Evolutionary conservation across 2,888 invertebrate genomes (phyloP), one percentile per base, ranked within the genome.

Genomic region (Oxytorus armatus): DNA sequence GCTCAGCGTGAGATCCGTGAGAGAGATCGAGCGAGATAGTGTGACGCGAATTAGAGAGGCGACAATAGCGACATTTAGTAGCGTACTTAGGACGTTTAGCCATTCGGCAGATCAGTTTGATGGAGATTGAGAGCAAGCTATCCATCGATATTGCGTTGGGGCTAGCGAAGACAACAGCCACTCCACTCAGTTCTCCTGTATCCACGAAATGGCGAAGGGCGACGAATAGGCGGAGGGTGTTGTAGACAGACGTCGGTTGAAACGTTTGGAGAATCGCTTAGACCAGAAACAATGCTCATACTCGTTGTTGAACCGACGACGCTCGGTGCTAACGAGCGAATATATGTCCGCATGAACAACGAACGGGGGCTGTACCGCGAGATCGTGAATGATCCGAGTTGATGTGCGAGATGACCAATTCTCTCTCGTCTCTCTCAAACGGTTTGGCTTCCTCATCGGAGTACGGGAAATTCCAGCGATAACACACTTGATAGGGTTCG

Each of bases 241-340:
- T n/a, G 29, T 29, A 65, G 65, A 57, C n/a, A 29, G 44, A 16
- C 55, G 47, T 66, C 23, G 57, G 65, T 57, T n/a, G 42, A 68
- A 36, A 55, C 39, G 47, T 23, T 65, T 55, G 44, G 39, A 36
- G 44, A 29, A 63, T 55, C 53, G 63, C 63, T 63, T 65, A 66
- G 55, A 10, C n/a, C 55, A 33, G 23, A 36, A 36, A 74, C 65
- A 74, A 66, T 65, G 47, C 57, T 74, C 51, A 55, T 23, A 33
- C 55, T 65, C 70, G 36, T 23, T 63, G 47, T 69, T 63, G 36
- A 59, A 77, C 36, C n/a, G 55, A 36, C 39, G 39, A 70, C 66
- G 25, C 65, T 79, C 59, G 18, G 42, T 11, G 36, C 70, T 59
- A 66, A 76, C 65, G 75, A 75, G 65, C 75, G 39, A 53, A 53